Percentiles rank a stretch among this genome's conserved stretches.
These are phyloP conservation scores for Hydrophis major DNA, from an alignment of 2,797 vertebrate genomes.

Conservation along the genomic window DNA sequence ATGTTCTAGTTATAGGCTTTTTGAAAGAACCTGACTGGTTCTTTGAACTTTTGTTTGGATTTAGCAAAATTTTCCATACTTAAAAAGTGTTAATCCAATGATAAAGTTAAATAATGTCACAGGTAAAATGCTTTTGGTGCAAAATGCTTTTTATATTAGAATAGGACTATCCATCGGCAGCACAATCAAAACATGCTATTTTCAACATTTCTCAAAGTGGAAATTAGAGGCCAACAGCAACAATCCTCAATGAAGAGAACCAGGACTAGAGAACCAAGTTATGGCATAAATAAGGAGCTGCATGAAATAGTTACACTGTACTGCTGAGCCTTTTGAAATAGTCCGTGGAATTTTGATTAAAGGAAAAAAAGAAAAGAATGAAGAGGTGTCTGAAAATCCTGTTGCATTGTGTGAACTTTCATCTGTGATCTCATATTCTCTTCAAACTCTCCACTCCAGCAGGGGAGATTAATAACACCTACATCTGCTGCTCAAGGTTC, in stretches of 20 bases:
- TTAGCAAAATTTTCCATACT: not conserved
- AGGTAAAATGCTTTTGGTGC: not conserved
- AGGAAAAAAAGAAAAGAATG: constrained; percentile 11
- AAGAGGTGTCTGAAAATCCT: constrained; percentile 22
- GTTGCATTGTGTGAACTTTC: constrained; percentile 33
- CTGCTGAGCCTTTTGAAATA: not conserved
- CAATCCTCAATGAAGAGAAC: not conserved
- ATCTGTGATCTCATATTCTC: not conserved
- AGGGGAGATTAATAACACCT: not conserved
- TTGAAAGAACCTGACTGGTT: not conserved
- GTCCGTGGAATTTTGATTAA: constrained; percentile 3
- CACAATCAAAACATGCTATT: not conserved
- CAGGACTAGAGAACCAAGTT: not conserved
- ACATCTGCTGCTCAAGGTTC: not conserved
- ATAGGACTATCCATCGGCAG: not conserved
- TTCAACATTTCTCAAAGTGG: not conserved
- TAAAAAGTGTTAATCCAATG: not conserved
- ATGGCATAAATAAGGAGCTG: not conserved
- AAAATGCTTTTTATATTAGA: not conserved
- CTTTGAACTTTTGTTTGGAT: not conserved
- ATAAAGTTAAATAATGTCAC: not conserved
- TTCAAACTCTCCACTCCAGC: not conserved
- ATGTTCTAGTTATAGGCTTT: not conserved
- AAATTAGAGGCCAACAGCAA: not conserved
- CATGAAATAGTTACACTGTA: not conserved